These are phyloP conservation scores for Lepeophtheirus nordmannii DNA, from an alignment of 2,888 invertebrate species.

Conservation along the genomic window DNA sequence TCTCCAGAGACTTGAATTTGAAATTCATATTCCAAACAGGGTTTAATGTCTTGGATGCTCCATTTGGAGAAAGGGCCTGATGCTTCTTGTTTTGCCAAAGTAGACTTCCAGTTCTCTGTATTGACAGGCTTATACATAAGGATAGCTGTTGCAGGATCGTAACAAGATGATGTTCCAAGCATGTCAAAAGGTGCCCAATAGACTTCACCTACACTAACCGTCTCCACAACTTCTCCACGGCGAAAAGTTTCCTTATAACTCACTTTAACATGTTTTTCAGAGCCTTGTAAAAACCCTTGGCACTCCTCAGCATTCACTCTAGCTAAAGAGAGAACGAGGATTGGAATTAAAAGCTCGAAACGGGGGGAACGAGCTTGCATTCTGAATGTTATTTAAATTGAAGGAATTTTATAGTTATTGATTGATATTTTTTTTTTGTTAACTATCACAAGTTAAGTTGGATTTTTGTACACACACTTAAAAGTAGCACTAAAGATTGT, in stretches of 20 bases:
- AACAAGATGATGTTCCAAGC: not conserved
- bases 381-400: no score
- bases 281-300: not conserved
- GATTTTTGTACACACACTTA: no score
- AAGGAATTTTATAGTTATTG: no score
- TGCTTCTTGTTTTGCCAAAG: not conserved
- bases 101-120: not conserved
- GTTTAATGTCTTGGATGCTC: constrained; percentile 12
- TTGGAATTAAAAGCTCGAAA: no score
- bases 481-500: no score
- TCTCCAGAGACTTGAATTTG: constrained; percentile 11
- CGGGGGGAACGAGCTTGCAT: no score
- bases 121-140: constrained; percentile 6
- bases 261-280: constrained; percentile 7
- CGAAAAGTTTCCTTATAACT: not conserved
- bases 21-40: constrained; percentile 16
- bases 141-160: not conserved
- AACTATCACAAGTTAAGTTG: no score
- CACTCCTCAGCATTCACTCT: not conserved
- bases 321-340: no score
- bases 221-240: not conserved
- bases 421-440: no score
- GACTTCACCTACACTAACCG: constrained; percentile 8
- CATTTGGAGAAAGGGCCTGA: constrained; percentile 11
- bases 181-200: constrained; percentile 10